Evolutionary conservation across 2,797 vertebrate species (phyloP), one percentile per base, ranked within the genome.

Genomic region (Silurus aristotelis): DNA sequence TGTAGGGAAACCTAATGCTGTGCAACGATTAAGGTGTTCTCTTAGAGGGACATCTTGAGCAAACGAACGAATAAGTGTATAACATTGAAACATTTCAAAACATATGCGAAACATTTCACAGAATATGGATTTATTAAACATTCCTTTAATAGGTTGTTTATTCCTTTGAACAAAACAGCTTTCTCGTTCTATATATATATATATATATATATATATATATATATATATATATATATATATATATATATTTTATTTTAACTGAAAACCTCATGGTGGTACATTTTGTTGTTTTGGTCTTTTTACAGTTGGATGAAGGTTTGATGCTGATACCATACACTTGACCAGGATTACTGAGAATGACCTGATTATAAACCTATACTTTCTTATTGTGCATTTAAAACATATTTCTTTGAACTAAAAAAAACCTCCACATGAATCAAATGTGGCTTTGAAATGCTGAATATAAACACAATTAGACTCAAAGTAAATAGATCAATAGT

Each of bases 401-500:
- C 58, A 19, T 31, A 31, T 31, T 10, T 76, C 55, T 8, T 43
- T 64, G 63, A 22, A 25, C 52, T 25, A 8, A 38, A 3, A 3
- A 63, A 63, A 63, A 9, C 13, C 19, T 15, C 25, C 38, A 63
- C 38, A 64, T 46, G 20, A 79, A 79, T 64, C 4, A 0, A 66
- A 25, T 43, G 27, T 61, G 27, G 20, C 76, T 78, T 60, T 60
- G 12, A 60, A 60, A 38, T 38, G 27, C 5, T 13, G 43, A 61
- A 78, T 78, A 61, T 14, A 43, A n/a, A 43, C 76, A 61, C 31
- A 78, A 61, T 78, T 78, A 58, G 17, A 43, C 17, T 19, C 19
- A 61, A 61, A 22, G 31, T 78, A 22, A 43, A 78, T 61, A 78
- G 56, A 77, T 78, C 17, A 78, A 78, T 78, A 43, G 56, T 43